Percentiles rank a stretch among this genome's conserved stretches.
These are phyloP conservation scores for Chlamydotis undulata DNA, from an alignment of 2,113 vertebrate species.

Conservation along the genomic window DNA sequence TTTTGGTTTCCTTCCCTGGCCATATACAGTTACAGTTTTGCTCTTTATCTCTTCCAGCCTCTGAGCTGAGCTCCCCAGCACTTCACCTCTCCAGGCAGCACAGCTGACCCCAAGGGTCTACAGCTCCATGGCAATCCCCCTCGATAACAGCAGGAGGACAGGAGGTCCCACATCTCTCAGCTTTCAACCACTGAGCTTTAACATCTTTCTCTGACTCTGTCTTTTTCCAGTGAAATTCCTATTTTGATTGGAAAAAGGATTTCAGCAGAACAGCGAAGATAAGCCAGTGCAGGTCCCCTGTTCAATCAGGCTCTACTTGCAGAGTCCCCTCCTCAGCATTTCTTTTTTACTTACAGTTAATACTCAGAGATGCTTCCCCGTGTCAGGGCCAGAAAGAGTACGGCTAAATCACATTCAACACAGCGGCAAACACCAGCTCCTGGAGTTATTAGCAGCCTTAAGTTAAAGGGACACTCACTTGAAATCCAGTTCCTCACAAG, in stretches of 20 bases:
- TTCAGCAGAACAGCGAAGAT: not conserved
- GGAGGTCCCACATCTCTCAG: not conserved
- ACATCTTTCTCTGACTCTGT: not conserved
- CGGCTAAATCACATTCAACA: not conserved
- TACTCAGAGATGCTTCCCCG: not conserved
- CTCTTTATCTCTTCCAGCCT: not conserved
- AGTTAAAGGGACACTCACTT: slow-evolving; percentile 21
- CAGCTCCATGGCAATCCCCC: not conserved
- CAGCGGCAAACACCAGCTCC: not conserved
- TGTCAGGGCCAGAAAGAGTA: not conserved
- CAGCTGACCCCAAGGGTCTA: not conserved
- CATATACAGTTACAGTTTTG: not conserved
- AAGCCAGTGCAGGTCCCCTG: not conserved
- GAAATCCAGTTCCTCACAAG: not conserved
- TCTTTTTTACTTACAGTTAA: slow-evolving; percentile 17
- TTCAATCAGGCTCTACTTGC: not conserved
- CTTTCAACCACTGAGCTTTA: not conserved
- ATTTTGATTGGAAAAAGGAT: not conserved
- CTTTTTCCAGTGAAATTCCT: not conserved
- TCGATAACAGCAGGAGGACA: not conserved
- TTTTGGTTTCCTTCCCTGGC: not conserved
- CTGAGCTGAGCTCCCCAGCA: not conserved
- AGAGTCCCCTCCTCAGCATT: not conserved
- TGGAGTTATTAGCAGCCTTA: not conserved
- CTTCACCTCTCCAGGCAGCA: not conserved